Percentiles rank a stretch among this genome's conserved stretches.
Conservation (phyloP, 2,888 invertebrate species). For the Erynnis tages region DNA sequence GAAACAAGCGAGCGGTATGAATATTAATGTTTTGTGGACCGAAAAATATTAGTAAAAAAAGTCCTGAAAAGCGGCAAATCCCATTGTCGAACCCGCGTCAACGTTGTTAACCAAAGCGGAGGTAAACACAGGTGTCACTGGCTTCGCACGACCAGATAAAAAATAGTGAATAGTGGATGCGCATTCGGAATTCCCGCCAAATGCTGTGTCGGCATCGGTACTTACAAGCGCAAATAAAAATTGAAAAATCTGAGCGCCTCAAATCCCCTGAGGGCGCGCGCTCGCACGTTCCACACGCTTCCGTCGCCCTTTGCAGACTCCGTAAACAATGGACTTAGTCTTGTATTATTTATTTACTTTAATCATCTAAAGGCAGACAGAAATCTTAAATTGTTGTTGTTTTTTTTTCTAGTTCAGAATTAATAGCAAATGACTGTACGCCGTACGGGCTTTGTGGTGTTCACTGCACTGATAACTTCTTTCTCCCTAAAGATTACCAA, state of each 20-base stretch:
- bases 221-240: conserved; percentile 77
- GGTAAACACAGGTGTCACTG: conserved; percentile 37
- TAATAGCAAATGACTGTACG: no score
- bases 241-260: conserved; percentile 67
- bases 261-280: conserved; percentile 63
- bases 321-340: conserved; percentile 48
- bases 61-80: conserved; percentile 8
- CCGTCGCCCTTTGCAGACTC: conserved; percentile 53
- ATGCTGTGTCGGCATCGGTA: conserved; percentile 51
- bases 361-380: no score
- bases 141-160: conserved; percentile 32
- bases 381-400: no score
- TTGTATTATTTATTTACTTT: conserved; percentile 30
- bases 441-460: no score
- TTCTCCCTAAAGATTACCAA: no score
- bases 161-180: conserved; percentile 34
- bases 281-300: conserved; percentile 64
- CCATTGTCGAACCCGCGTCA: conserved; percentile 11
- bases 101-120: conserved; percentile 23
- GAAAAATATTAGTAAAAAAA: no score
- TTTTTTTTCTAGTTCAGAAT: no score
- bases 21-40: no score
- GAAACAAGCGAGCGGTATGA: no score
- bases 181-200: conserved; percentile 34
- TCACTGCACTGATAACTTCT: no score